These are phyloP conservation scores for Drosophila ercepeae DNA, from an alignment of 1,140 invertebrate genomes.

Conservation along the genomic window DNA sequence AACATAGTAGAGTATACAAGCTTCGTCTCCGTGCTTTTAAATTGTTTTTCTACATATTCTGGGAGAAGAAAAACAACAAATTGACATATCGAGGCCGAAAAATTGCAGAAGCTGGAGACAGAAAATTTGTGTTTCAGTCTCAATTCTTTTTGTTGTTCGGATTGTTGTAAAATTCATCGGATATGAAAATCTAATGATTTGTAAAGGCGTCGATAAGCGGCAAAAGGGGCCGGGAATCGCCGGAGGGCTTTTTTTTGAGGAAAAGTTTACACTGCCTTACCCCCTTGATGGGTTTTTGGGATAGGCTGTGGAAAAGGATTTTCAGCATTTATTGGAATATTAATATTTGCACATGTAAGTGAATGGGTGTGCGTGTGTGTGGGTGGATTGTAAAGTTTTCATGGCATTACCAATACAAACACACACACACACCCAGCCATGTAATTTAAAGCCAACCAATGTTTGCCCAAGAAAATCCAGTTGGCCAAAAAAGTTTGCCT, in stretches of 20 bases:
- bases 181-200: constrained; percentile 83
- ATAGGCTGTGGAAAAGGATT: constrained; percentile 67
- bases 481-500: constrained; percentile 44
- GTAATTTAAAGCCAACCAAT: constrained; percentile 43
- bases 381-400: constrained; percentile 44
- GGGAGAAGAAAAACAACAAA: constrained; percentile 66
- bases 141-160: constrained; percentile 42
- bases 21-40: no score
- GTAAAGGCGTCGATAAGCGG: constrained; percentile 77
- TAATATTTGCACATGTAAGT: constrained; percentile 67
- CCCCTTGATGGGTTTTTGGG: constrained; percentile 20
- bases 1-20: no score
- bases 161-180: constrained; percentile 82
- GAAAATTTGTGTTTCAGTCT: constrained; percentile 44
- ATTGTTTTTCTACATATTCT: no score
- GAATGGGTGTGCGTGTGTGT: constrained; percentile 39
- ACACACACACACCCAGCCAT: constrained; percentile 1
- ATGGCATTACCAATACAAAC: constrained; percentile 18
- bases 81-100: constrained; percentile 72
- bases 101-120: constrained; percentile 41
- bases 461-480: constrained; percentile 54
- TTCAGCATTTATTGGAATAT: constrained; percentile 74
- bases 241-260: constrained; percentile 26
- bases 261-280: constrained; percentile 44
- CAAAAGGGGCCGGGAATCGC: constrained; percentile 22